Evolutionary conservation across 2,888 invertebrate genomes (phyloP).

Genomic region (Sphaerophoria taeniata): DNA sequence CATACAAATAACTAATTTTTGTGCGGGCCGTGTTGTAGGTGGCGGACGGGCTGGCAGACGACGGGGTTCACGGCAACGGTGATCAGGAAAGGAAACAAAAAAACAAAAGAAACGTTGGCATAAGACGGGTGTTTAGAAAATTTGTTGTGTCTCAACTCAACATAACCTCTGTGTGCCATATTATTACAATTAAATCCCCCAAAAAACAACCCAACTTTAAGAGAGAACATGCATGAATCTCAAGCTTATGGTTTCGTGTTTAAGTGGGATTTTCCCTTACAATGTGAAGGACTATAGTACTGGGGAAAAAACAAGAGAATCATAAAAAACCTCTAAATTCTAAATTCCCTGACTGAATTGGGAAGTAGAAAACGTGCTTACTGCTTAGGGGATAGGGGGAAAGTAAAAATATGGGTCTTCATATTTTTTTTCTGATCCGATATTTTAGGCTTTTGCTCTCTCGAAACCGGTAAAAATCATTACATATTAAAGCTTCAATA

Average conservation of each 20-base stretch:
- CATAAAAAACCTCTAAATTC: conserved; percentile 56
- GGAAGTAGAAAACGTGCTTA: background rate
- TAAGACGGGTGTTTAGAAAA: conserved; percentile 13
- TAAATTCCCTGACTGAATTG: background rate
- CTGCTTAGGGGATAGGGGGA: background rate
- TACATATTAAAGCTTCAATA: too few relatives aligned
- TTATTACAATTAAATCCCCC: conserved; percentile 44
- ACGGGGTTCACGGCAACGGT: too few relatives aligned
- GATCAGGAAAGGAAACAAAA: too few relatives aligned
- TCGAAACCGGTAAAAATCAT: too few relatives aligned
- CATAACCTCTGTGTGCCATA: conserved; percentile 31
- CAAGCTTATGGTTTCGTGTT: conserved; percentile 56
- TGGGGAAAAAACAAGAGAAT: conserved; percentile 26
- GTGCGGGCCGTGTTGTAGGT: background rate
- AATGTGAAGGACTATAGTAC: conserved; percentile 44
- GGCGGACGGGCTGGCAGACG: too few relatives aligned
- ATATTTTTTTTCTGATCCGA: background rate
- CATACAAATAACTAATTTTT: conserved; percentile 8
- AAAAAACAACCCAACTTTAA: too few relatives aligned
- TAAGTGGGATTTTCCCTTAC: conserved; percentile 36
- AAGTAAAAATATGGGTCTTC: too few relatives aligned
- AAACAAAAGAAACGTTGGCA: too few relatives aligned
- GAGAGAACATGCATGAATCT: conserved; percentile 60
- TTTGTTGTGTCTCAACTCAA: conserved; percentile 21
- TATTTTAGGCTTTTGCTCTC: too few relatives aligned